Evolutionary conservation across 2,888 invertebrate genomes (phyloP).

Genomic region (Pimpla rufipes): DNA sequence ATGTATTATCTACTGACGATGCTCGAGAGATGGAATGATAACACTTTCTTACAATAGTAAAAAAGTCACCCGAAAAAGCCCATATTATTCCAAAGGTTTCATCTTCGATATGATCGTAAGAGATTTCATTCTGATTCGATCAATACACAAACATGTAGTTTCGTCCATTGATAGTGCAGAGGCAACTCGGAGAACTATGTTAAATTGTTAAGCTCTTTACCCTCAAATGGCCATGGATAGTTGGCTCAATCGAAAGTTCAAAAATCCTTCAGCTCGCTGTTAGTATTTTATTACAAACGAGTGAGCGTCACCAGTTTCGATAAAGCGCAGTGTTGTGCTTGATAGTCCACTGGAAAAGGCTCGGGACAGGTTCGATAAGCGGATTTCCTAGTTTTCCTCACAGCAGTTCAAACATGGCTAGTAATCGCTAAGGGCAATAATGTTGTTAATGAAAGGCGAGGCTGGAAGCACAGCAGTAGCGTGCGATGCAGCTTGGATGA

Average conservation of each 20-base stretch:
- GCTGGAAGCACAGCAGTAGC: neutral
- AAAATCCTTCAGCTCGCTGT: neutral
- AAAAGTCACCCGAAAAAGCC: no score
- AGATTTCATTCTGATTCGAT: no score
- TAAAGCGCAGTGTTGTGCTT: neutral
- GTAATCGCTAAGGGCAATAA: neutral
- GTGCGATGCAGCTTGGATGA: slow-evolving; percentile 9
- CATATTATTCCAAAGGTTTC: no score
- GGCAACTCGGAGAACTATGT: neutral
- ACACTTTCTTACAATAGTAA: no score
- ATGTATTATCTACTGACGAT: no score
- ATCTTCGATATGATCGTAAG: no score
- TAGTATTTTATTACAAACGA: neutral
- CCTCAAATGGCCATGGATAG: neutral
- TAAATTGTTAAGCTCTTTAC: neutral
- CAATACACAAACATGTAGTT: neutral
- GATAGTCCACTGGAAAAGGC: neutral
- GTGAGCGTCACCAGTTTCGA: neutral
- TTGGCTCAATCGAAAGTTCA: neutral
- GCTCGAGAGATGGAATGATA: no score
- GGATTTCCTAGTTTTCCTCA: neutral
- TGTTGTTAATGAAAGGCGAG: neutral
- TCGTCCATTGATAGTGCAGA: neutral
- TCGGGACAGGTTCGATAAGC: neutral
- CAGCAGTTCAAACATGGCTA: neutral